phyloP scores from a whole-genome alignment of 2,888 invertebrate genomes.

The Melipona beecheii region DNA sequence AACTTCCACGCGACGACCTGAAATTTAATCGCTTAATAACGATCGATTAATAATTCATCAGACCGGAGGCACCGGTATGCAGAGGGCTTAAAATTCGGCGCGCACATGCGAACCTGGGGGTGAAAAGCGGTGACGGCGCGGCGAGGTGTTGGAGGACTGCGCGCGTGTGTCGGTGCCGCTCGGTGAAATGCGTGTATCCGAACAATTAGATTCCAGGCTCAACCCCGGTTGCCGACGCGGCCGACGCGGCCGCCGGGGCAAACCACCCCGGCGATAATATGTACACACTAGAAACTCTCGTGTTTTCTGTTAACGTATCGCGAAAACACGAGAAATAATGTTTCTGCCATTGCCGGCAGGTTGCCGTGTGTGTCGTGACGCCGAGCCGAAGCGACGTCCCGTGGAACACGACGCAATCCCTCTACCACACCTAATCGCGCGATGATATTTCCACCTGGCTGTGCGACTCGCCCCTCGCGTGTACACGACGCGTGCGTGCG shows the following conservation, averaged over 20 bases:
- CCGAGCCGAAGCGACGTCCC: conserved; percentile 52
- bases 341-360: conserved; percentile 66
- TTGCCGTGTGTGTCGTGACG: conserved; percentile 58
- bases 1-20: not conserved
- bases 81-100: conserved; percentile 47
- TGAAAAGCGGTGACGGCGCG: conserved; percentile 43
- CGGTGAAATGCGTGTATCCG: conserved; percentile 78
- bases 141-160: not conserved
- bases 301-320: conserved; percentile 77
- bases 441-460: conserved; percentile 71
- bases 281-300: conserved; percentile 75
- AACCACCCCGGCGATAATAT: conserved; percentile 68
- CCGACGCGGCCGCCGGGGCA: conserved; percentile 21
- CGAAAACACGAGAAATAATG: conserved; percentile 76
- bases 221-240: conserved; percentile 38
- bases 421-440: conserved; percentile 59
- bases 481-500: conserved; percentile 34
- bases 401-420: conserved; percentile 61
- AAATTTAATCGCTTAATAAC: conserved; percentile 34
- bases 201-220: conserved; percentile 78
- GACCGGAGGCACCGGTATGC: conserved; percentile 32
- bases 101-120: conserved; percentile 3
- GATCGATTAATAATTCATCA: conserved; percentile 51
- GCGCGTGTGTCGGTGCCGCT: conserved; percentile 40
- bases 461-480: conserved; percentile 32